phyloP scores from a whole-genome alignment of 2,113 vertebrate species.

The Mobula hypostoma region DNA sequence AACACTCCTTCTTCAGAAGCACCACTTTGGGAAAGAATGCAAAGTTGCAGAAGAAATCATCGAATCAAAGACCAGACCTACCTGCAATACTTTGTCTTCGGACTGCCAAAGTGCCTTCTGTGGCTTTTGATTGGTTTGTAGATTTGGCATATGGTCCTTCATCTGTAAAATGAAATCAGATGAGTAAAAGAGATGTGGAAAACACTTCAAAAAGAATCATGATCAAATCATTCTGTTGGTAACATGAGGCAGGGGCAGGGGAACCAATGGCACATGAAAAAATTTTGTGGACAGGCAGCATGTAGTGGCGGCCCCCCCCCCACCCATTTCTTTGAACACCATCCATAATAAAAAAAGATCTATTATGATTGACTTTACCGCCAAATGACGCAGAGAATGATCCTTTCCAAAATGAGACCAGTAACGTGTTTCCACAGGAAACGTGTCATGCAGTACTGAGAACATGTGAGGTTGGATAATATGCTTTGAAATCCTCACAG shows the following conservation, averaged over 20 bases:
- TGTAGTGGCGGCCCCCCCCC: no score
- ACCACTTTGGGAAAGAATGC: background rate
- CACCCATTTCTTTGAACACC: no score
- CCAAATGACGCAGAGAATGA: no score
- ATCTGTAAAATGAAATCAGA: conserved; percentile 73
- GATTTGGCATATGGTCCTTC: conserved; percentile 96
- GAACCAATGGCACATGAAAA: no score
- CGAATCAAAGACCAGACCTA: conserved; percentile 49
- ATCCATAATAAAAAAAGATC: no score
- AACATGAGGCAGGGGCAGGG: background rate
- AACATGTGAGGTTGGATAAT: no score
- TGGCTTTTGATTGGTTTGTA: conserved; percentile 78
- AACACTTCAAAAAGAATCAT: background rate
- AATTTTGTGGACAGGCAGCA: no score
- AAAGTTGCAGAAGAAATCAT: background rate
- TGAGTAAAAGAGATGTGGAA: background rate
- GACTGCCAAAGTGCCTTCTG: conserved; percentile 89
- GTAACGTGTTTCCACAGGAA: no score
- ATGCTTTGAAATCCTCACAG: no score
- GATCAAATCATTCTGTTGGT: background rate
- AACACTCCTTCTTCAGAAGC: background rate
- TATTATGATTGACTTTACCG: no score
- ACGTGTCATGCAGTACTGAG: no score
- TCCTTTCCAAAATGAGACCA: no score
- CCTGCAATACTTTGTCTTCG: conserved; percentile 97